Evolutionary conservation across 2,888 invertebrate species (phyloP).

Genomic region (Petrolisthes manimaculis): DNA sequence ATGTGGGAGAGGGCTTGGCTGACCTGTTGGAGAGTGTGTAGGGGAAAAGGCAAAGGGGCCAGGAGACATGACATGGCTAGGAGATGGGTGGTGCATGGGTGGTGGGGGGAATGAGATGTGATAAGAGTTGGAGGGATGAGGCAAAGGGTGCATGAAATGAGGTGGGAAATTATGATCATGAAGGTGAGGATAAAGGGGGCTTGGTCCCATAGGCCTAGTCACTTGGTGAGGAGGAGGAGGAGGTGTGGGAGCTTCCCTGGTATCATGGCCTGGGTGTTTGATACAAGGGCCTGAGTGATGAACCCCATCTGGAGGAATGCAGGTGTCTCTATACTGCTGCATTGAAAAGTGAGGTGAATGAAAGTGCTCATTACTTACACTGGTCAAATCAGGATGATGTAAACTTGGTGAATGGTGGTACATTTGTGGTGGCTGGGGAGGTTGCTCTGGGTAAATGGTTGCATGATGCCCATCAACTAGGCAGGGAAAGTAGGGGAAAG

Average conservation of each 20-base stretch:
- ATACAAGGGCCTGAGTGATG: background rate
- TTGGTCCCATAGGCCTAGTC: background rate
- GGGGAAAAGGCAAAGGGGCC: background rate
- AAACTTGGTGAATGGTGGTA: slow-evolving; percentile 6
- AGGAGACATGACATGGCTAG: background rate
- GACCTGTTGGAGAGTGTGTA: background rate
- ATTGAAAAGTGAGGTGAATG: slow-evolving; percentile 2
- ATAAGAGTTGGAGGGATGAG: background rate
- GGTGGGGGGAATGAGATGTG: background rate
- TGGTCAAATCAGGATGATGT: background rate
- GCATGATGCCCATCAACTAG: background rate
- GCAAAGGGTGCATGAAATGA: background rate
- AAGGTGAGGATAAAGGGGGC: background rate
- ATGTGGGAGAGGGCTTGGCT: background rate
- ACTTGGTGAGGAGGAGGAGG: slow-evolving; percentile 1
- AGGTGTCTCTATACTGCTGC: background rate
- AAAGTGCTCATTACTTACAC: background rate
- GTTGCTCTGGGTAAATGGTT: background rate
- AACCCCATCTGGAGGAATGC: background rate
- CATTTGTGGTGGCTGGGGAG: background rate
- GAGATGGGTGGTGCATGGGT: background rate
- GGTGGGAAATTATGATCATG: background rate
- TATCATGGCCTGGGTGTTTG: background rate
- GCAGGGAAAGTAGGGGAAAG: background rate
- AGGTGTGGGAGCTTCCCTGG: background rate